These are phyloP conservation scores for Theocolax elegans DNA, from an alignment of 1,140 invertebrate genomes.

Conservation along the genomic window DNA sequence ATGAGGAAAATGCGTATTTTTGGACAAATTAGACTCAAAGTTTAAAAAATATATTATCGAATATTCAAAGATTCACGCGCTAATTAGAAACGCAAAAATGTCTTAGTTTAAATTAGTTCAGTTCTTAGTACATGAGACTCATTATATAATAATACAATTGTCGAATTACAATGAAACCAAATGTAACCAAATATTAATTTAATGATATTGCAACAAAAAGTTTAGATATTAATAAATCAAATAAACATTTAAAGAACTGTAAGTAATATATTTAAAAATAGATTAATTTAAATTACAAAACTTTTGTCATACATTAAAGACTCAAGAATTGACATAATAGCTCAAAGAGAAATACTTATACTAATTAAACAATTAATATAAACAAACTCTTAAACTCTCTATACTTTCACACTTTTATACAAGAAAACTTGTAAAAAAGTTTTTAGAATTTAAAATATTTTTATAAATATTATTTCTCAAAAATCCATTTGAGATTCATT, in stretches of 20 bases:
- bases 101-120: too few species aligned
- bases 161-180: too few species aligned
- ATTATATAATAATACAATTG: too few species aligned
- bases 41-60: neutral
- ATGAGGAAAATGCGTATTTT: neutral
- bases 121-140: too few species aligned
- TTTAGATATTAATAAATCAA: too few species aligned
- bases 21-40: neutral
- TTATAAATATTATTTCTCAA: constrained; percentile 26
- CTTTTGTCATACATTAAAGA: constrained; percentile 7
- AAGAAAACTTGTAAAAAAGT: constrained; percentile 27
- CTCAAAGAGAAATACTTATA: constrained; percentile 11
- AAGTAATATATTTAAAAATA: constrained; percentile 26
- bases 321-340: constrained; percentile 13
- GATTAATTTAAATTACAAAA: constrained; percentile 20
- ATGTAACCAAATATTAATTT: too few species aligned
- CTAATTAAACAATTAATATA: constrained; percentile 23
- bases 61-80: neutral
- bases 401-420: constrained; percentile 24
- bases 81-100: constrained; percentile 4
- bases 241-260: neutral
- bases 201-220: too few species aligned
- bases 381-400: constrained; percentile 6
- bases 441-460: constrained; percentile 14
- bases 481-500: constrained; percentile 17